These are phyloP conservation scores for Camelus bactrianus DNA, from an alignment of 2,113 vertebrate genomes.

Conservation along the genomic window DNA sequence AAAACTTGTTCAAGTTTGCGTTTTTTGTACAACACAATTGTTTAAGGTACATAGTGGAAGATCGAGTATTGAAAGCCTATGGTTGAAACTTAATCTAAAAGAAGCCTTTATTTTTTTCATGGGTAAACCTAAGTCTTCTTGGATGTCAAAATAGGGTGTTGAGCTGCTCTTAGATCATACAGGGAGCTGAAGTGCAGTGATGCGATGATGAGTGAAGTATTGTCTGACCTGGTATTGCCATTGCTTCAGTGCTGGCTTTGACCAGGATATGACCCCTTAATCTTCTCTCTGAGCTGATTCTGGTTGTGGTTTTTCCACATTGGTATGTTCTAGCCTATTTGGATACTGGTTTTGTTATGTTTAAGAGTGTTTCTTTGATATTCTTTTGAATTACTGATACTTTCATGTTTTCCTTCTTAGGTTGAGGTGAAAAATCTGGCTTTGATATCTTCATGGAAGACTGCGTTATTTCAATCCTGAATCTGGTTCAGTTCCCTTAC, in stretches of 20 bases:
- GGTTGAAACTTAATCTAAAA: not conserved
- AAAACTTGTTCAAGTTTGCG: not conserved
- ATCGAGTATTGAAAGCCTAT: not conserved
- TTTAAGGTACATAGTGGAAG: not conserved
- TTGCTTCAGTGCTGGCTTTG: slow-evolving; percentile 83
- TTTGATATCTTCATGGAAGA: slow-evolving; percentile 63
- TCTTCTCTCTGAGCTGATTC: slow-evolving; percentile 91
- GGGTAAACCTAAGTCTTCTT: slow-evolving; percentile 20
- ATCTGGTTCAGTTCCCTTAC: slow-evolving; percentile 17
- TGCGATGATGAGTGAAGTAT: slow-evolving; percentile 90
- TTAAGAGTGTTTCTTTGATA: not conserved
- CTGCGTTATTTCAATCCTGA: slow-evolving; percentile 53
- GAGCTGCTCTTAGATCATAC: not conserved
- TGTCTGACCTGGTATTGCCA: slow-evolving; percentile 90
- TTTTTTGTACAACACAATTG: slow-evolving; percentile 22
- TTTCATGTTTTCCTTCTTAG: slow-evolving; percentile 72
- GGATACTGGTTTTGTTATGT: slow-evolving; percentile 9
- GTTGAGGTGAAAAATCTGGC: slow-evolving; percentile 46
- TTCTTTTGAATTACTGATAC: slow-evolving; percentile 68
- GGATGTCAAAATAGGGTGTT: not conserved
- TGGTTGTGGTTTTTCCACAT: slow-evolving; percentile 30
- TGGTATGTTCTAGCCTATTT: not conserved
- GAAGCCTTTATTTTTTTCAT: not conserved
- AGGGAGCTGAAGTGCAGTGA: slow-evolving; percentile 68
- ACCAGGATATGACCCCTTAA: slow-evolving; percentile 89